Base-by-base conservation (phyloP, 2,797 vertebrate genomes). In the Chiroxiphia lanceolata region DNA sequence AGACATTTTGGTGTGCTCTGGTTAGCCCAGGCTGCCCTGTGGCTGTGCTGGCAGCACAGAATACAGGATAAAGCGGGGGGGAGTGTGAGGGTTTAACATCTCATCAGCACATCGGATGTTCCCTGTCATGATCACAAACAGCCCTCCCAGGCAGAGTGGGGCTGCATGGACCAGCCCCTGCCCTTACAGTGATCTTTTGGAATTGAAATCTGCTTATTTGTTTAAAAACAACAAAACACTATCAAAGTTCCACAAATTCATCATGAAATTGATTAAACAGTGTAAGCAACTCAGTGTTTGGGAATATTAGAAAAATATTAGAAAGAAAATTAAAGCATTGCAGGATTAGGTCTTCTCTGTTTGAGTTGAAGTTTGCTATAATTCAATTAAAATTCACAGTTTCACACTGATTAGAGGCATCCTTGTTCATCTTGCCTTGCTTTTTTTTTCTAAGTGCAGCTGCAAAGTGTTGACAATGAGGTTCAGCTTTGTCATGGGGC, bases 301-400 rank as follows among this genome's bases (percentile, higher is more conserved):
- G 69, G 67, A 85, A 78, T 83, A 78, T 94, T 89, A 92, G 87
- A 68, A 85, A 95, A 90, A 80, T 65, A 93, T 91, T 81, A 95
- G 60, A 89, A 90, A 74, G 87, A 74, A 94, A 96, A 96, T 90
- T 48, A 93, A 91, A 96, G 91, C 81, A 75, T 96, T 89, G 82
- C 47, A 38, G 53, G 78, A 96, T 97, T 93, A 91, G 72, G 53
- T 75, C 16, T 91, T 70, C 82, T 93, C 93, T 77, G 45, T 83
- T 59, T 17, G 61, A 78, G 76, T 16, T 44, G 14, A 87, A 87
- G 90, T 75, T 89, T 71, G 74, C 56, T 74, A 1, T 79, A 94
- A 95, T 76, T 90, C 89, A 95, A 95, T 93, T 96, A 87, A 96
- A 92, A 91, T 87, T 31, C 95, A 88, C 36, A 80, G 87, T 95